Evolutionary conservation across 2,888 invertebrate species (phyloP), one percentile per base, ranked within the genome.

Genomic region (Drosophila recens): DNA sequence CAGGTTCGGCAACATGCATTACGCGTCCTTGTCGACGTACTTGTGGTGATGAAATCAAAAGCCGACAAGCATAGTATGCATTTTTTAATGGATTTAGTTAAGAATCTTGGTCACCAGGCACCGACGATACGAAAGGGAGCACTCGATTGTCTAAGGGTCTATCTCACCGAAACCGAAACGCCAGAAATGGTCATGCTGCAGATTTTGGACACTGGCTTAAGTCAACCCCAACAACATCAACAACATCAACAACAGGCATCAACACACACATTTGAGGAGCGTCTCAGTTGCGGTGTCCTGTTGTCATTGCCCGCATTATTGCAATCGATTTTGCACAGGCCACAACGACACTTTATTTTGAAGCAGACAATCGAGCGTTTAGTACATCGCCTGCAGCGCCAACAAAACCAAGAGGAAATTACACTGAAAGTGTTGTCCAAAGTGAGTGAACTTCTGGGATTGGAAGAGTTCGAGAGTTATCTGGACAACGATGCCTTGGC

Each of bases 1-100:
- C 96, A 97, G 92, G 97, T 97, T 38, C 94, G 97, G 10, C 95
- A 97, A 76, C 96, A 97, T 91, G 97, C 97, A 30, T 93, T 97
- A 6, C 93, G 97, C 57, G 96, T 97, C 9, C 94, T 97, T 40
- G 95, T 95, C 33, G 97, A 97, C 92, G 94, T 97, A 2, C 93
- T 97, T 52, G 96, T 97, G 4, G 95, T 96, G 43, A 94, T 97
- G 73, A 94, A 95, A 45, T 94, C 94, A 54, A 94, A 94, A 58
- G 94, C 97, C 15, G 96, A 97, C 79, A 94, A 94, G 67, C 95
- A 95, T 64, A 61, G 42, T 40, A n/a, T 36, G 38, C 45, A 57
- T 20, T 75, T 77, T 30, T 33, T 77, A 33, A 53, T 20, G n/a
- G 77, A 75, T 34, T 38, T 77, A 27, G 79, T 97, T 34, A 95